A percentile compares a stretch with the other conserved stretches of the same genome.
Conservation (phyloP, 1,140 invertebrate species). For the Pseudomyrmex dendroicus region DNA sequence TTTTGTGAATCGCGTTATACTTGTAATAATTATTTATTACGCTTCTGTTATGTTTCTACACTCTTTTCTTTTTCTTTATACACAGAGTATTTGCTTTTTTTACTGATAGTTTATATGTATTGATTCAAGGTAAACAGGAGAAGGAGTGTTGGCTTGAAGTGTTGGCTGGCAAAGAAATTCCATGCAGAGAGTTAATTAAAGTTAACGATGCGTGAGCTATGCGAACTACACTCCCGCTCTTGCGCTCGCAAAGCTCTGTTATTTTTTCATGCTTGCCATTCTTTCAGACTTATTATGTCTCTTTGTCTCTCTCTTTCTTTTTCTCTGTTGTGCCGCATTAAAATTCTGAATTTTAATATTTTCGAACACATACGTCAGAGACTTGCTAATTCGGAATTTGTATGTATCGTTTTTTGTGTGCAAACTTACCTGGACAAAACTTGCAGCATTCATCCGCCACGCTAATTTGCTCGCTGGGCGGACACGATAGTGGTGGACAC, state of each 20-base stretch:
- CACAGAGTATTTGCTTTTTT: neutral
- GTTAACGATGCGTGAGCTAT: constrained; percentile 35
- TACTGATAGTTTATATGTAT: neutral
- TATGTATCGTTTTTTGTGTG: neutral
- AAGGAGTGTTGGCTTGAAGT: neutral
- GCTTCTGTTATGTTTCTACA: neutral
- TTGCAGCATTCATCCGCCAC: constrained; percentile 95
- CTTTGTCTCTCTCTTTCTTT: no score
- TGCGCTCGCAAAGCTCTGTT: neutral
- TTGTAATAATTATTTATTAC: neutral
- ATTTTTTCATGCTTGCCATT: constrained; percentile 31
- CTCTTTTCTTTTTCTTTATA: neutral
- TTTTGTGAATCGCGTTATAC: neutral
- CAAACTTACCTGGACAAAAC: constrained; percentile 92
- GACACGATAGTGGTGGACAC: constrained; percentile 93
- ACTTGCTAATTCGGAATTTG: neutral
- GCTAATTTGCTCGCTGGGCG: constrained; percentile 90
- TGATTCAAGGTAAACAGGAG: neutral
- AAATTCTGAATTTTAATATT: neutral
- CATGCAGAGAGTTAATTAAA: constrained; percentile 45
- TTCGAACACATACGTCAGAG: neutral
- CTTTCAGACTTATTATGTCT: neutral
- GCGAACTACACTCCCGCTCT: neutral
- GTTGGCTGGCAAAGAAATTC: constrained; percentile 1
- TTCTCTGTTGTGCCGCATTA: neutral